Base-by-base conservation (phyloP, 1,140 invertebrate genomes). In the Drosophila melanogaster region DNA sequence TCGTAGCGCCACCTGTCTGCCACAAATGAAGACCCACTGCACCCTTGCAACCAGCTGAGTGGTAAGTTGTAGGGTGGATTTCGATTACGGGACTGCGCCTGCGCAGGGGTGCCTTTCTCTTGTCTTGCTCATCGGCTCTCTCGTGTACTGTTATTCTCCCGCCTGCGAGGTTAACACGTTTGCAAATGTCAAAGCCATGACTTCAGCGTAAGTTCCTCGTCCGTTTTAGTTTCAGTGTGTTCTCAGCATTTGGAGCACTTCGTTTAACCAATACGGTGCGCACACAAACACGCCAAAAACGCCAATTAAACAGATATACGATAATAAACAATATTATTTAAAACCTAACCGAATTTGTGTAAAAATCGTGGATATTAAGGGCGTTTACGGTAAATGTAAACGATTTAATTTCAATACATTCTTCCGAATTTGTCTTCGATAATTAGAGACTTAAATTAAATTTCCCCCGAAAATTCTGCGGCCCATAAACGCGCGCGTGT, bases 401-500 rank as follows among this genome's bases (percentile, higher is more conserved):
- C 40, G n/a, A 17, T 30, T 17, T 30, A 46, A 41, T 47, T 58
- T 33, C 22, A 4, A 12, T 8, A 47, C n/a, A 55, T 49, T 58
- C 49, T 59, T 61, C 49, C 7, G 24, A 11, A 38, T 55, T 74
- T 61, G 46, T 50, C 12, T 46, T 69, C 40, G n/a, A 59, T 55
- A 62, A 49, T 65, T 61, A 19, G 35, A 66, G 51, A 53, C 50
- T 49, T 14, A 53, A 76, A 71, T 84, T 59, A 10, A 65, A 76
- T 79, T 75, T 83, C 49, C 56, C 56, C 62, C 59, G 22, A 53
- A 33, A 22, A 49, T 44, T 70, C 35, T 44, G 37, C 78, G 47
- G 62, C 72, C 71, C 47, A 70, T 69, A 84, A 81, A 72, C 80
- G 80, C 80, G 80, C 80, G 80, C 80, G 80, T 83, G 80, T 76